These are phyloP conservation scores for Chalcis sispes DNA, from an alignment of 2,888 invertebrate genomes.

Conservation along the genomic window DNA sequence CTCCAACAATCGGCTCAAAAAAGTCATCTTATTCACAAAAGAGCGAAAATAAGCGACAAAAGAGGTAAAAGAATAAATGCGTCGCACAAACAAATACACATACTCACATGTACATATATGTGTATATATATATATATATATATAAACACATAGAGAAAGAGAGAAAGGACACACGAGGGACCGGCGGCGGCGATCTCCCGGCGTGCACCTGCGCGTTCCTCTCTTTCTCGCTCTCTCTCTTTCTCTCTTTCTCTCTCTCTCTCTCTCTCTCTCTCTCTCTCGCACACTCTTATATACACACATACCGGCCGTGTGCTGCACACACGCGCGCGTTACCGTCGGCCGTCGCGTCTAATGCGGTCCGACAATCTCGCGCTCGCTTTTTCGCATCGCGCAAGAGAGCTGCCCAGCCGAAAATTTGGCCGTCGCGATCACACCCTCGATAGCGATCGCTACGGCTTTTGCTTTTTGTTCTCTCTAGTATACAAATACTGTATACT, in stretches of 20 bases:
- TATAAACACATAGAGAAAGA: background rate
- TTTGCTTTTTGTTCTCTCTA: background rate
- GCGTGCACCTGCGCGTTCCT: slow-evolving; percentile 42
- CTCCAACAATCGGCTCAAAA: background rate
- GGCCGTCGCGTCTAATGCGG: slow-evolving; percentile 56
- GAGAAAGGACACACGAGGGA: background rate
- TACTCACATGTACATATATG: no score
- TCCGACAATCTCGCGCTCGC: slow-evolving; percentile 34
- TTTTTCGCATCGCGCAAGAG: background rate
- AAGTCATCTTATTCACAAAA: no score
- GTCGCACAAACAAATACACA: background rate
- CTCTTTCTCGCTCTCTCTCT: background rate
- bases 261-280: no score
- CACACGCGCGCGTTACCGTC: slow-evolving; percentile 38
- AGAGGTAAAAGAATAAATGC: background rate
- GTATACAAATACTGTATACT: no score
- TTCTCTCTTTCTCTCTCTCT: no score
- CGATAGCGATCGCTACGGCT: no score
- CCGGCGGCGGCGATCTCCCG: background rate
- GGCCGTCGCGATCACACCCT: no score
- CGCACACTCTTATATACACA: background rate
- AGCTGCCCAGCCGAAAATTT: background rate
- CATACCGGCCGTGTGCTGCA: no score
- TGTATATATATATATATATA: no score
- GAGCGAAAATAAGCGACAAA: no score